Percentiles rank a stretch among this genome's conserved stretches.
Conservation (phyloP, 2,888 invertebrate genomes). For the Chloromyia formosa region DNA sequence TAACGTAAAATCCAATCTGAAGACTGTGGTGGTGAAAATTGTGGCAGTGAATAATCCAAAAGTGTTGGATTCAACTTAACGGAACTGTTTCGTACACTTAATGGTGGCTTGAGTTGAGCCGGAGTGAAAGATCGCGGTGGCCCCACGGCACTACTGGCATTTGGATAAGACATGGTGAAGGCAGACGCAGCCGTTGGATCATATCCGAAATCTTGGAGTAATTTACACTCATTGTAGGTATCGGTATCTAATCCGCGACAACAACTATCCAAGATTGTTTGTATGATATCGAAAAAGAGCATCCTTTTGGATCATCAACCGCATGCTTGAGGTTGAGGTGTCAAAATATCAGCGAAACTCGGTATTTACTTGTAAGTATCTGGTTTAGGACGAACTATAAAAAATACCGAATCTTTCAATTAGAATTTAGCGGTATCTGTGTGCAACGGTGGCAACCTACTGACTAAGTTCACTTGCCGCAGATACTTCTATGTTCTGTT, state of each 20-base stretch:
- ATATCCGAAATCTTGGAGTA: slow-evolving; percentile 46
- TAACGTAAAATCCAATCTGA: slow-evolving; percentile 61
- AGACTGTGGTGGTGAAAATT: slow-evolving; percentile 13
- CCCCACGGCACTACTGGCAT: slow-evolving; percentile 50
- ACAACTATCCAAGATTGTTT: slow-evolving; percentile 42
- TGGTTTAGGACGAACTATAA: slow-evolving; percentile 22
- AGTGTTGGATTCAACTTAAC: slow-evolving; percentile 49
- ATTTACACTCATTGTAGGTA: slow-evolving; percentile 38
- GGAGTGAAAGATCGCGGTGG: slow-evolving; percentile 48
- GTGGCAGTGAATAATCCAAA: slow-evolving; percentile 27
- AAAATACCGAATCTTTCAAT: slow-evolving; percentile 23
- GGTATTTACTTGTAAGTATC: no score
- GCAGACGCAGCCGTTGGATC: slow-evolving; percentile 43
- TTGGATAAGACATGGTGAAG: slow-evolving; percentile 48
- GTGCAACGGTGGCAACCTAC: slow-evolving; percentile 13
- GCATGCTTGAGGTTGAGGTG: slow-evolving; percentile 37
- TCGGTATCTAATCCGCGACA: slow-evolving; percentile 16
- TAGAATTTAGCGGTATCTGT: slow-evolving; percentile 21
- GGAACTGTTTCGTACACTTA: slow-evolving; percentile 57
- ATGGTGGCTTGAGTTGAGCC: slow-evolving; percentile 50
- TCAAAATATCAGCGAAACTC: no score
- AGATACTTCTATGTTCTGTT: slow-evolving; percentile 24
- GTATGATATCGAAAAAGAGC: slow-evolving; percentile 43
- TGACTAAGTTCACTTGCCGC: slow-evolving; percentile 11
- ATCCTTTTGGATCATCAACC: slow-evolving; percentile 41